phyloP scores from a whole-genome alignment of 2,888 invertebrate species.

The Punctoribates punctum region DNA sequence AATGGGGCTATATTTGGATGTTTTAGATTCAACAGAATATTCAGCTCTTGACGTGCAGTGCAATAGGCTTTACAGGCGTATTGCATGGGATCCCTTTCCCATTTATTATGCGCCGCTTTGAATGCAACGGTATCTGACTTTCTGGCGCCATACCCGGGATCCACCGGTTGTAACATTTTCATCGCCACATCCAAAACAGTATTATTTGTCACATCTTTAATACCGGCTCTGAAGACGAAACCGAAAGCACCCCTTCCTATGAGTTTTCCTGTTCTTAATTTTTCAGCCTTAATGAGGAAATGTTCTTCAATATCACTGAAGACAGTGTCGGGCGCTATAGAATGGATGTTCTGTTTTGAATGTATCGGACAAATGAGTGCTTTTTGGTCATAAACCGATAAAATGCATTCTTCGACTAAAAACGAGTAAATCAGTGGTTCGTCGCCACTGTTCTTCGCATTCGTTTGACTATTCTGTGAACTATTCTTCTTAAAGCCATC shows the following conservation, averaged over 20 bases:
- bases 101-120: constrained; percentile 73
- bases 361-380: constrained; percentile 75
- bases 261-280: constrained; percentile 65
- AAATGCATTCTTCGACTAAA: constrained; percentile 94
- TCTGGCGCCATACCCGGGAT: constrained; percentile 69
- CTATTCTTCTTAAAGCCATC: background rate
- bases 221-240: constrained; percentile 78
- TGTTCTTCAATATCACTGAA: constrained; percentile 82
- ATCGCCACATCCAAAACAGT: constrained; percentile 69
- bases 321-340: constrained; percentile 89
- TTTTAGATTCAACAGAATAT: constrained; percentile 74
- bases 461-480: background rate
- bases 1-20: constrained; percentile 91
- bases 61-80: constrained; percentile 94
- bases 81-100: constrained; percentile 87
- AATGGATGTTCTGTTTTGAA: constrained; percentile 67
- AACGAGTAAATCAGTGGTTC: constrained; percentile 62
- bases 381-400: constrained; percentile 66
- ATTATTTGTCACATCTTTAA: constrained; percentile 44
- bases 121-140: constrained; percentile 64
- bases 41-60: constrained; percentile 88
- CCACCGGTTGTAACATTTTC: constrained; percentile 92
- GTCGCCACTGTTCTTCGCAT: background rate
- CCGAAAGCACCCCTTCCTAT: constrained; percentile 97
- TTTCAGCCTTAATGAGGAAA: constrained; percentile 74